Evolutionary conservation across 2,888 invertebrate genomes (phyloP).

Genomic region (Lordiphosa fenestrarum): DNA sequence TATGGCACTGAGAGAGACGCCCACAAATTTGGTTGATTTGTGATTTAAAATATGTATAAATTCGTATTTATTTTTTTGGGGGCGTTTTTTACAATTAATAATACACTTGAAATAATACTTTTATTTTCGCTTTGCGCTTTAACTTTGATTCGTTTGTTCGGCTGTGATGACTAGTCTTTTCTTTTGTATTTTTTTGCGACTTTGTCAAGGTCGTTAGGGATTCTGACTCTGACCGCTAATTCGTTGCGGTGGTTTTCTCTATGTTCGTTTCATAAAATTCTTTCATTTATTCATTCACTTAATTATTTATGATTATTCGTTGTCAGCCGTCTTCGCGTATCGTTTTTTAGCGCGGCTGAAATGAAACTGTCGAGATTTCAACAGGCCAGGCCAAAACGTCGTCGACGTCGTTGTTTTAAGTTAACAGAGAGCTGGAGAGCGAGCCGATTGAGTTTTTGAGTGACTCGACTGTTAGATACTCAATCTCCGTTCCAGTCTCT

Average conservation of each 20-base stretch:
- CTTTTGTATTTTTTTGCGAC: slow-evolving; percentile 28
- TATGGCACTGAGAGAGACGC: slow-evolving; percentile 48
- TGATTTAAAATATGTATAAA: slow-evolving; percentile 43
- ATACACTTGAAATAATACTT: slow-evolving; percentile 61
- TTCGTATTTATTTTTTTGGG: slow-evolving; percentile 39
- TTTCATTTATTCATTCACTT: slow-evolving; percentile 10
- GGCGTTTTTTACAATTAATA: slow-evolving; percentile 52
- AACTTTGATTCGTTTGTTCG: slow-evolving; percentile 30
- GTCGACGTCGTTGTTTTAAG: slow-evolving; percentile 35
- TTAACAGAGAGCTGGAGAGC: slow-evolving; percentile 38
- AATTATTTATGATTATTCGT: slow-evolving; percentile 45
- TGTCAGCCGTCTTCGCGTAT: slow-evolving; percentile 66
- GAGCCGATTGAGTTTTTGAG: slow-evolving; percentile 67
- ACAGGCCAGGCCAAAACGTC: slow-evolving; percentile 41
- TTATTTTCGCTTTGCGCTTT: slow-evolving; percentile 26
- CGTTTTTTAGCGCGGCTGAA: slow-evolving; percentile 78
- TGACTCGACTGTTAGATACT: slow-evolving; percentile 48
- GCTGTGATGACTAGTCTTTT: slow-evolving; percentile 6
- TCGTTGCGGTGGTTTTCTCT: slow-evolving; percentile 31
- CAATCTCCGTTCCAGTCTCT: slow-evolving; percentile 23
- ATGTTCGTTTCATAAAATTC: slow-evolving; percentile 8
- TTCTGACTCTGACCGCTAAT: slow-evolving; percentile 19
- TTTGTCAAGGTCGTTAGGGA: slow-evolving; percentile 40
- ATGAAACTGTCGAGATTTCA: slow-evolving; percentile 76
- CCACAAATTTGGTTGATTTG: slow-evolving; percentile 37